These are phyloP conservation scores for Cheilosia grossa DNA, from an alignment of 2,888 invertebrate genomes.

Conservation along the genomic window DNA sequence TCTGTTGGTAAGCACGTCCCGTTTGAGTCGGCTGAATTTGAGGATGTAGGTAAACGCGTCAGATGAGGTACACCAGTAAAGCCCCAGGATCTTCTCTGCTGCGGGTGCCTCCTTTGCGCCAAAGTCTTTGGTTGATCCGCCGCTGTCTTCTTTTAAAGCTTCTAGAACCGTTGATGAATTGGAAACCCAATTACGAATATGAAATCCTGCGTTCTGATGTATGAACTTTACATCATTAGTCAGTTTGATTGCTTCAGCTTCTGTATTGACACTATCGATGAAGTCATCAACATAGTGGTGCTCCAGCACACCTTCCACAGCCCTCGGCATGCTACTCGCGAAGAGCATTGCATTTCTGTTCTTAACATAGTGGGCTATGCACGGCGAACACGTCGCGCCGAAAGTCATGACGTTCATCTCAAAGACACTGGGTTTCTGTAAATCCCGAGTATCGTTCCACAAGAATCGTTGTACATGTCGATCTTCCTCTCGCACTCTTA, in stretches of 20 bases:
- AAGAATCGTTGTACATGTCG: conserved; percentile 76
- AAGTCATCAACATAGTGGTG: conserved; percentile 66
- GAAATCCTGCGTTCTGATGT: not conserved
- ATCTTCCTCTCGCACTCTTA: conserved; percentile 52
- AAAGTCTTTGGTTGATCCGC: too few relatives aligned
- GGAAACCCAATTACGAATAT: conserved; percentile 2
- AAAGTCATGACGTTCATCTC: conserved; percentile 15
- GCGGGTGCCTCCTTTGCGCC: too few relatives aligned
- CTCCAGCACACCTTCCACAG: conserved; percentile 68
- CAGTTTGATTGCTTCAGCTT: not conserved
- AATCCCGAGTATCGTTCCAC: conserved; percentile 75
- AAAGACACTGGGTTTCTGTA: conserved; percentile 33
- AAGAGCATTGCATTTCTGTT: conserved; percentile 76
- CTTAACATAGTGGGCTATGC: conserved; percentile 71
- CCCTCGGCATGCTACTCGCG: conserved; percentile 60
- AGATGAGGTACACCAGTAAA: not conserved
- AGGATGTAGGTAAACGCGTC: conserved; percentile 8
- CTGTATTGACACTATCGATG: not conserved
- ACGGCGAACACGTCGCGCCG: too few relatives aligned
- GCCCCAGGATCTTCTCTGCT: too few relatives aligned
- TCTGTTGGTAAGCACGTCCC: conserved; percentile 14
- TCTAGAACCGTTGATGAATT: not conserved
- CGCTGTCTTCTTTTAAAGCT: too few relatives aligned
- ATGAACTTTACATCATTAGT: not conserved
- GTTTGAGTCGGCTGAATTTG: conserved; percentile 20